These are phyloP conservation scores for Lytechinus variegatus DNA, from an alignment of 35 echinoderm and acorn worm genomes.

Conservation along the genomic window DNA sequence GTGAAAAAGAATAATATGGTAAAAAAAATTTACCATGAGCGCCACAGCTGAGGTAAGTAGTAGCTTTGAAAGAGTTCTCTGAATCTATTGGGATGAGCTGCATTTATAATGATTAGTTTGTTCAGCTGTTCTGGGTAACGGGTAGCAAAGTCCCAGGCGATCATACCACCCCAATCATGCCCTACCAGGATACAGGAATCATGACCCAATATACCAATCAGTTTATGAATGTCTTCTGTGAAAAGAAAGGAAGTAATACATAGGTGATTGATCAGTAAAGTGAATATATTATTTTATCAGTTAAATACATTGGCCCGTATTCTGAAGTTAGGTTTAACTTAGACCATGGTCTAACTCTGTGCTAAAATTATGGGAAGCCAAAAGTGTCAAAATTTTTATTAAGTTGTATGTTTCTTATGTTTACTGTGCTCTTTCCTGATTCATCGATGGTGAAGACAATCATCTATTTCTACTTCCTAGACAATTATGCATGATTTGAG, in stretches of 20 bases:
- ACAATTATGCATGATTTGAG: too few species aligned
- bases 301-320: too few species aligned
- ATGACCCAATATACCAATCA: constrained; percentile 54
- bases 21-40: neutral
- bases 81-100: constrained; percentile 58
- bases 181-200: constrained; percentile 64
- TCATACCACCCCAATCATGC: constrained; percentile 67
- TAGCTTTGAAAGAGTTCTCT: neutral
- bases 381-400: too few species aligned
- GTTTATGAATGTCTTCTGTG: constrained; percentile 54
- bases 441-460: too few species aligned
- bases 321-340: too few species aligned
- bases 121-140: constrained; percentile 68
- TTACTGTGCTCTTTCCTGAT: too few species aligned
- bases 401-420: too few species aligned
- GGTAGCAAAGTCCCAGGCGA: constrained; percentile 53
- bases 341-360: too few species aligned
- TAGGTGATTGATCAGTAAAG: neutral
- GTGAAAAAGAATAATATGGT: neutral
- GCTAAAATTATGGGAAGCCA: too few species aligned
- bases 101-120: constrained; percentile 61
- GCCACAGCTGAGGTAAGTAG: neutral
- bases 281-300: too few species aligned
- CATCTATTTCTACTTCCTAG: too few species aligned
- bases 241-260: neutral